Evolutionary conservation across 1,140 invertebrate genomes (phyloP).

Genomic region (Hyphantria cunea): DNA sequence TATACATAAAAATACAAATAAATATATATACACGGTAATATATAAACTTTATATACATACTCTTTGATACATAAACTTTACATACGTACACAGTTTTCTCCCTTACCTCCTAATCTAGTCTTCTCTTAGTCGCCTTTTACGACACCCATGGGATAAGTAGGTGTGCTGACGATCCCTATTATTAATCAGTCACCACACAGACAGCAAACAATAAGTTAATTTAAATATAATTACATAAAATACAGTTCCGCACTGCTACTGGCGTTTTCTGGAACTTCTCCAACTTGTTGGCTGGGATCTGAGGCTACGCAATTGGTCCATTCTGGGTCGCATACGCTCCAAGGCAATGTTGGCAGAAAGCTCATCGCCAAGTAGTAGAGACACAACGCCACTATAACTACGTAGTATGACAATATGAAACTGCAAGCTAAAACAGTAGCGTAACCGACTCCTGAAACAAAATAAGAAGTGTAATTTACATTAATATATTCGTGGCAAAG

Average conservation of each 20-base stretch:
- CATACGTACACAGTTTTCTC: too few relatives aligned
- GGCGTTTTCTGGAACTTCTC: constrained; percentile 32
- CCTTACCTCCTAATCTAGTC: too few relatives aligned
- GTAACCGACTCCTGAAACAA: constrained; percentile 88
- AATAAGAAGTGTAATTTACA: neutral
- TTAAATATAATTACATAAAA: constrained; percentile 43
- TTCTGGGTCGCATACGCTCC: constrained; percentile 84
- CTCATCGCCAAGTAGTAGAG: constrained; percentile 88
- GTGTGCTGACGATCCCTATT: too few relatives aligned
- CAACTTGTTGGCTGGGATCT: constrained; percentile 31
- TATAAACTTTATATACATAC: too few relatives aligned
- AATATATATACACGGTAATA: too few relatives aligned
- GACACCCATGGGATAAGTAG: constrained; percentile 14
- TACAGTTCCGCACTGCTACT: constrained; percentile 72
- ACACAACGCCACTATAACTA: constrained; percentile 90
- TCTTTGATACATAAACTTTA: too few relatives aligned
- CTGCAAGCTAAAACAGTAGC: constrained; percentile 89
- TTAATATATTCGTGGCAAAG: neutral
- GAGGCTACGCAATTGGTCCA: constrained; percentile 81
- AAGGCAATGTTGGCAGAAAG: constrained; percentile 85
- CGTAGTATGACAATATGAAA: constrained; percentile 90
- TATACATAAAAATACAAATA: too few relatives aligned
- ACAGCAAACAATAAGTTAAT: neutral
- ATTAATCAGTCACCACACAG: too few relatives aligned
- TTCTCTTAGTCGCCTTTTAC: too few relatives aligned